Conservation (phyloP, 35 echinoderm and acorn worm genomes). For the Hemicentrotus pulcherrimus region DNA sequence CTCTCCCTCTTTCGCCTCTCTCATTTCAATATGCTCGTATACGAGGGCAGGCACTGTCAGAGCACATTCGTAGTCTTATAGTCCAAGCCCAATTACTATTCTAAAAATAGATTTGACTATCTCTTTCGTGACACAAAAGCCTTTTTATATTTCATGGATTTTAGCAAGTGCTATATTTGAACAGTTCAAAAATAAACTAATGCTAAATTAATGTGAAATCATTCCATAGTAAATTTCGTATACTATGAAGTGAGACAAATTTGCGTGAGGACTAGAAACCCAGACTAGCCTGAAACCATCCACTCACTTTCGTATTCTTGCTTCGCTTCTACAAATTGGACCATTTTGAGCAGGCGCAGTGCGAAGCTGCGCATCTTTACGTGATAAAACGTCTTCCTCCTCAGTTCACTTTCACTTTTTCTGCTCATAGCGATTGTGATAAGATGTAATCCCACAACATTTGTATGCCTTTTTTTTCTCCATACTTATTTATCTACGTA, state of each 20-base stretch:
- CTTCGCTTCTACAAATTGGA: conserved; percentile 14
- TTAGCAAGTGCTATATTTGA: background rate
- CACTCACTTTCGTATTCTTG: background rate
- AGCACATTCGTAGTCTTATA: background rate
- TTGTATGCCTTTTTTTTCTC: background rate
- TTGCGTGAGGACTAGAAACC: background rate
- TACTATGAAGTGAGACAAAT: background rate
- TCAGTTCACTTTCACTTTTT: background rate
- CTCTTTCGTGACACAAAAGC: background rate
- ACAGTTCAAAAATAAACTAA: background rate
- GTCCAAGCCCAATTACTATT: background rate
- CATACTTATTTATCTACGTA: background rate
- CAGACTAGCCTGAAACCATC: background rate
- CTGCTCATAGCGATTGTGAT: background rate
- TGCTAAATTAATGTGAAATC: background rate
- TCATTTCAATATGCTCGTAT: too few relatives aligned
- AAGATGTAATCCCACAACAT: background rate
- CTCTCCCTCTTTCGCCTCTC: background rate
- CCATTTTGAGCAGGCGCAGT: conserved; percentile 28
- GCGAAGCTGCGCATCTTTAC: background rate
- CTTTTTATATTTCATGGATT: background rate
- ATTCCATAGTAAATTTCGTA: background rate
- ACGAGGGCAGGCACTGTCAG: background rate
- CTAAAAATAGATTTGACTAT: background rate
- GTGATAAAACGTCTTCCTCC: conserved; percentile 16